Evolutionary conservation across 2,113 vertebrate genomes (phyloP), one percentile per base, ranked within the genome.

Genomic region (Zapornia atra): DNA sequence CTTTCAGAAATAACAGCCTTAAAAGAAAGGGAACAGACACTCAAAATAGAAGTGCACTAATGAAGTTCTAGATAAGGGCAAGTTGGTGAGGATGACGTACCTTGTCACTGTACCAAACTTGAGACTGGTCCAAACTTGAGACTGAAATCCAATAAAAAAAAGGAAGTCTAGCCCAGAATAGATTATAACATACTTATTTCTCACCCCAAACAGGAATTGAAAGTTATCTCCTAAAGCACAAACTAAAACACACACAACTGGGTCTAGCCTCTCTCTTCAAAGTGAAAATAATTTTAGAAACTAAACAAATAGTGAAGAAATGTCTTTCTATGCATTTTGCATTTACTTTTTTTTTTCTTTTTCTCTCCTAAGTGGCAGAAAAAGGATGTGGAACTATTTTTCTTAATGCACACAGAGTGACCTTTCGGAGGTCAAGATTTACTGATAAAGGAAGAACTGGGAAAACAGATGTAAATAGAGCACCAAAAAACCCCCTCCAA

Each of bases 61-160:
- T 83, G 22, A 96, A 87, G 79, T 75, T 92, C 76, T 88, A 86
- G 90, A 72, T 76, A 90, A 90, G 64, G 40, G 14, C 38, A 83
- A 54, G 60, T 60, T 4, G 3, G 42, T 28, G 24, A 92, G 56
- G 36, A 66, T 88, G 56, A 75, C 15, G 1, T 42, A 64, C 68
- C 69, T 69, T 64, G 46, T 57, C 72, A 83, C 48, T 31, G 57
- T 90, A 78, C 19, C 51, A 83, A 86, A 59, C 46, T 1, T 42
- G 36, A 73, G 25, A 36, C 26, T 28, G 33, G 64, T 90, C 93
- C 79, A 81, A 82, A 50, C 29, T 54, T 29, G 8, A 91, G 57
- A 68, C 61, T 46, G 28, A 90, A 93, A 65, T 88, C 22, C 66
- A 72, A 34, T 5, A 48, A 48, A 53, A 57, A 82, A 87, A 87